phyloP scores from a whole-genome alignment of 2,888 invertebrate species.

The Ennomos fuscantarius region DNA sequence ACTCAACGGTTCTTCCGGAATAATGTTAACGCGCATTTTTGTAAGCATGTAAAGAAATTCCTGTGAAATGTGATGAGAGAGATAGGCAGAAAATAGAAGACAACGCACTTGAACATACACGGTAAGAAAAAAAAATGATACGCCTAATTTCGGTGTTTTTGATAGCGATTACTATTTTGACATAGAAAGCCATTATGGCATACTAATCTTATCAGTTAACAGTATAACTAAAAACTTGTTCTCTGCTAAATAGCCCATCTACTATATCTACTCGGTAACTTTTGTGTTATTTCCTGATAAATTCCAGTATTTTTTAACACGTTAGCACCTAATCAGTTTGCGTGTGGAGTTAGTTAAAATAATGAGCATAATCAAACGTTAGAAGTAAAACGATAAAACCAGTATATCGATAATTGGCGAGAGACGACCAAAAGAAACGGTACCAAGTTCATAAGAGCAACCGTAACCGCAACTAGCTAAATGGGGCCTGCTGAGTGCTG shows the following conservation, averaged over 20 bases:
- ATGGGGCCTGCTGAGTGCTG: constrained; percentile 46
- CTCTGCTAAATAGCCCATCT: too few species aligned
- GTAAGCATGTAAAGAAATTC: constrained; percentile 13
- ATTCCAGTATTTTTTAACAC: too few species aligned
- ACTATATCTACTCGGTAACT: too few species aligned
- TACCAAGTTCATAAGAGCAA: constrained; percentile 24
- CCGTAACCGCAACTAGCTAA: constrained; percentile 38
- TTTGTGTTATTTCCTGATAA: too few species aligned
- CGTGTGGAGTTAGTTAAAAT: too few species aligned
- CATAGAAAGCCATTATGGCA: too few species aligned
- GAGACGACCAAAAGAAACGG: constrained; percentile 14
- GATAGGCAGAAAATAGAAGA: constrained; percentile 7
- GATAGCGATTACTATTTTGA: too few species aligned
- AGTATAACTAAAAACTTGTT: too few species aligned
- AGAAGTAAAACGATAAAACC: not conserved
- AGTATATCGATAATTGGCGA: not conserved
- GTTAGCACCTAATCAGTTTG: too few species aligned
- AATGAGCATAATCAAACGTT: too few species aligned
- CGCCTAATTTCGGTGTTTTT: not conserved
- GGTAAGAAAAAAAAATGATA: not conserved
- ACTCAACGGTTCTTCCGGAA: constrained; percentile 54
- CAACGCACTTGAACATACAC: not conserved
- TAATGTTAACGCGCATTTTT: constrained; percentile 20
- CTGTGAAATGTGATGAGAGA: constrained; percentile 7
- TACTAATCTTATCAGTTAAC: too few species aligned